Evolutionary conservation across 2,888 invertebrate genomes (phyloP).

Genomic region (Agrilus biguttatus): DNA sequence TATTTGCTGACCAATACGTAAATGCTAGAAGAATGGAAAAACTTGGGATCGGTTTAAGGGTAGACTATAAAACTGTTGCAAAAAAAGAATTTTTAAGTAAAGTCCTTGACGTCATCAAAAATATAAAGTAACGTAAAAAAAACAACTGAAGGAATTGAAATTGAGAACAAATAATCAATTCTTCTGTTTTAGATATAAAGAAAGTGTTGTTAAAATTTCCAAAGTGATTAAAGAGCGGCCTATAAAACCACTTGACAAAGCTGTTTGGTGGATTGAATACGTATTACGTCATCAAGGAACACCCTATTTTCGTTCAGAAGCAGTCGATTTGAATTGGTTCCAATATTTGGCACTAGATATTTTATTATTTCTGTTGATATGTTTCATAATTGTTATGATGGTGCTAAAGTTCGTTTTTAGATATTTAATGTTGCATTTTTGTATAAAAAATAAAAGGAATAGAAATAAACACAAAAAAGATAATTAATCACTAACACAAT

Average conservation of each 20-base stretch:
- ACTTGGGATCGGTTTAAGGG: constrained; percentile 7
- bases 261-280: constrained; percentile 25
- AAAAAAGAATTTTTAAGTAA: constrained; percentile 3
- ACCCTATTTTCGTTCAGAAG: constrained; percentile 24
- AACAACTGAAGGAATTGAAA: too few species aligned
- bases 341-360: constrained; percentile 6
- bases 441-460: background rate
- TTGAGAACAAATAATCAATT: too few species aligned
- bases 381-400: background rate
- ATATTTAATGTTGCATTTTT: too few species aligned
- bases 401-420: background rate
- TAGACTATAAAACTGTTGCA: constrained; percentile 3
- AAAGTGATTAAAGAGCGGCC: constrained; percentile 10
- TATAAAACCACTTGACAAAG: constrained; percentile 17
- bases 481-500: background rate
- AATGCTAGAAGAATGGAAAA: constrained; percentile 5
- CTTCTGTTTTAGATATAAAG: constrained; percentile 7
- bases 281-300: constrained; percentile 24
- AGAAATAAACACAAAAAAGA: background rate
- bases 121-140: constrained; percentile 8
- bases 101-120: constrained; percentile 5
- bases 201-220: constrained; percentile 3
- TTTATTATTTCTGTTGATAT: constrained; percentile 1
- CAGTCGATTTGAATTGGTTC: constrained; percentile 20
- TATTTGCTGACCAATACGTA: constrained; percentile 8